Base-by-base conservation (phyloP, 2,888 invertebrate species). In the Drosophila basisetae region DNA sequence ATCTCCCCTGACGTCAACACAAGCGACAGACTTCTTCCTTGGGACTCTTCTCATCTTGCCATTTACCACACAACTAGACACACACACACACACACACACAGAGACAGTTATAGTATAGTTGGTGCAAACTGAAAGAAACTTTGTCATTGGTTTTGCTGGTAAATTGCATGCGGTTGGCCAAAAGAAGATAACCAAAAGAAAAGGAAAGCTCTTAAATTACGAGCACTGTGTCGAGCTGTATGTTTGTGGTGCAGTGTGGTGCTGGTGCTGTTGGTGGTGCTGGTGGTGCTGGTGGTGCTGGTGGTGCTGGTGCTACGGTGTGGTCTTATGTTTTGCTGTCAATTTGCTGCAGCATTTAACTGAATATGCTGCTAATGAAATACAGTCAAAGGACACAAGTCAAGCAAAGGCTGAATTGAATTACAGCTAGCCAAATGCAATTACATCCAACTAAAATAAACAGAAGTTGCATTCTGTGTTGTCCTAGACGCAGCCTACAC, bases 371-470 rank as follows among this genome's bases (percentile, higher is more conserved):
- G 28, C 74, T 70, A 80, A 79, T 80, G 76, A 83, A 82, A 83
- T 63, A 31, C 60, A 83, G 56, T 78, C 87, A 81, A 83, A 84
- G 77, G 75, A 63, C 64, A 61, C 71, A 52, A 58, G 71, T 43
- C 82, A 31, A 68, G 67, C 54, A 56, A n/a, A 50, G 35, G n/a
- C 66, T 66, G 64, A 86, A 91, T 89, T 73, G 56, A 87, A 79
- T 91, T 88, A 84, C 76, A 55, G 66, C 76, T 66, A 74, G 72
- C 62, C 76, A 84, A 90, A 91, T 79, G 84, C 79, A 91, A 85
- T 85, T 91, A 87, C 82, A 69, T 64, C 68, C 74, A 69, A 78
- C 85, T 87, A 89, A 47, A 84, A 84, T 76, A 89, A 87, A 89
- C 84, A 74, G 25, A 73, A 89, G 56, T 67, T 89, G 63, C 76